Percentiles rank a stretch among this genome's conserved stretches.
Conservation (phyloP, 2,797 vertebrate genomes). For the Cygnus olor region DNA sequence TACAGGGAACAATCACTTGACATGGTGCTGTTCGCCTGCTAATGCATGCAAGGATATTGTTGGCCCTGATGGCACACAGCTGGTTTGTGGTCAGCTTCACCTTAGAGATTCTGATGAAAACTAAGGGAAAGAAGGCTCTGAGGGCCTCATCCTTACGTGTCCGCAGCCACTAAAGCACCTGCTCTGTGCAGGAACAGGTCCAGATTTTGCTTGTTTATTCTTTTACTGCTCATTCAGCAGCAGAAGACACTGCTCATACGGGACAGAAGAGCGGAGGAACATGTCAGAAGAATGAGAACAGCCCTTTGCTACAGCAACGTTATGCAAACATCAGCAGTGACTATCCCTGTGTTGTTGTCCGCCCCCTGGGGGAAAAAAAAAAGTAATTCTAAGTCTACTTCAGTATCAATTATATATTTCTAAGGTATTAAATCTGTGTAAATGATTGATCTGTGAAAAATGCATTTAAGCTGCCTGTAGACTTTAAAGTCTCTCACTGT, state of each 20-base stretch:
- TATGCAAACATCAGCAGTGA: background rate
- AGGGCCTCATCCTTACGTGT: background rate
- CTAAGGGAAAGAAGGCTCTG: background rate
- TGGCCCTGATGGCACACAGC: background rate
- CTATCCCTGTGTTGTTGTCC: background rate
- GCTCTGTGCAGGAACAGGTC: background rate
- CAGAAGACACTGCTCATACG: background rate
- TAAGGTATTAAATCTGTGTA: background rate
- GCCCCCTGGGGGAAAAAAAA: background rate
- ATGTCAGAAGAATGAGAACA: background rate
- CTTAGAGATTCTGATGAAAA: background rate
- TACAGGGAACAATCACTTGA: background rate
- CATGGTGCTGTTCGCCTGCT: background rate
- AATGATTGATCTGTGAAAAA: background rate
- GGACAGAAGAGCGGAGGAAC: background rate
- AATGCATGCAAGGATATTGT: background rate
- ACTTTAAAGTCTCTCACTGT: background rate
- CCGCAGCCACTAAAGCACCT: background rate
- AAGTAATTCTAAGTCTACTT: background rate
- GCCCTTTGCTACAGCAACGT: background rate
- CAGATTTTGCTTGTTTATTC: background rate
- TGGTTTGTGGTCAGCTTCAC: background rate
- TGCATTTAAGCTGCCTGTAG: background rate
- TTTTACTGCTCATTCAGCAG: background rate
- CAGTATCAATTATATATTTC: background rate